These are phyloP conservation scores for Mus caroli DNA, from an alignment of 2,797 vertebrate species.

Conservation along the genomic window DNA sequence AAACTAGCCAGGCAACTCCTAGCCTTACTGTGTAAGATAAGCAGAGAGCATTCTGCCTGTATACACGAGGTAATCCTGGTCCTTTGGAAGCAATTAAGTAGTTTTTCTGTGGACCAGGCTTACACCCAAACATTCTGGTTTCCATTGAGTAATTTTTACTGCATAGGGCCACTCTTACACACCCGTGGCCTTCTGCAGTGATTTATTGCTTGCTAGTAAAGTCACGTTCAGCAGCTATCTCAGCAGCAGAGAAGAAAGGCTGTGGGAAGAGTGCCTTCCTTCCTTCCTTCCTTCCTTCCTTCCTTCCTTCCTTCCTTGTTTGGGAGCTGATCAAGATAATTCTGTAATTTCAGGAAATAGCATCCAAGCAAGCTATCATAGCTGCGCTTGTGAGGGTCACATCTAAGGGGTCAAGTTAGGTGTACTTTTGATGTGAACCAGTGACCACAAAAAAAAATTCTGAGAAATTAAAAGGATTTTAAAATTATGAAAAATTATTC, in stretches of 20 bases:
- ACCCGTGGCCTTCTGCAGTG: not conserved
- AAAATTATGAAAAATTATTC: slow-evolving; percentile 12
- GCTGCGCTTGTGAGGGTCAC: not conserved
- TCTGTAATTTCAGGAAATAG: not conserved
- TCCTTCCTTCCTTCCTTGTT: not conserved
- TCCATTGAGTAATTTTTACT: not conserved
- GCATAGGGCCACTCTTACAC: not conserved
- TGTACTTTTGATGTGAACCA: not conserved
- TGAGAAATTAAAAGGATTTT: not conserved
- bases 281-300: not conserved
- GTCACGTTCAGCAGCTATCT: not conserved
- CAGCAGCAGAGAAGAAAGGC: not conserved
- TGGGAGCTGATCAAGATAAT: not conserved
- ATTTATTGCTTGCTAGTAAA: slow-evolving; percentile 3
- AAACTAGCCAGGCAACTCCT: not conserved
- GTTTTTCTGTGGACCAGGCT: not conserved
- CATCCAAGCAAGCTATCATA: not conserved
- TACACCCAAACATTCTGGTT: not conserved
- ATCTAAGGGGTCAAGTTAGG: not conserved
- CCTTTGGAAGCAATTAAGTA: not conserved
- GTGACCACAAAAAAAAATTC: not conserved
- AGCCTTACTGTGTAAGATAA: not conserved
- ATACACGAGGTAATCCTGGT: not conserved
- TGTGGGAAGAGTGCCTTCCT: not conserved
- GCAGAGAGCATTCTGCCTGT: not conserved